These are phyloP conservation scores for Tribolium madens DNA, from an alignment of 1,140 invertebrate species.

Conservation along the genomic window DNA sequence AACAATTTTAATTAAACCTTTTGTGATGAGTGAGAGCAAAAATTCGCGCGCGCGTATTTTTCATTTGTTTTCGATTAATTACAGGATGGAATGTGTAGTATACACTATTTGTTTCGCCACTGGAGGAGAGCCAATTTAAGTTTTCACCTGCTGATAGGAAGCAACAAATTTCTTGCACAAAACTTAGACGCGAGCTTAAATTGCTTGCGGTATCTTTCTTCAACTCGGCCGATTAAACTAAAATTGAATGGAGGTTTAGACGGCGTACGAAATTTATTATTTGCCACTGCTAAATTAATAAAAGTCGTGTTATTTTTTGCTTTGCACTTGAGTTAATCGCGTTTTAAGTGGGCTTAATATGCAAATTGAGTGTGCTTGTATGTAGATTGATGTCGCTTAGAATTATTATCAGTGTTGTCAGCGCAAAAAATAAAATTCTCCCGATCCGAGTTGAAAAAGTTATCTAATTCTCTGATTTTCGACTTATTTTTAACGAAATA, in stretches of 20 bases:
- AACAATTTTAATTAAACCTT: constrained; percentile 37
- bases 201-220: constrained; percentile 26
- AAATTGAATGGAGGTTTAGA: constrained; percentile 31
- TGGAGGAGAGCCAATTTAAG: constrained; percentile 1
- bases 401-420: constrained; percentile 24
- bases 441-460: no score
- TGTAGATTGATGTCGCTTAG: constrained; percentile 29
- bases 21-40: not conserved
- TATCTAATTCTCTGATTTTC: no score
- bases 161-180: constrained; percentile 19
- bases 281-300: not conserved
- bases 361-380: constrained; percentile 24
- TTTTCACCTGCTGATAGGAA: constrained; percentile 20
- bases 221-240: constrained; percentile 29
- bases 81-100: no score
- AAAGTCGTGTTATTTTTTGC: not conserved
- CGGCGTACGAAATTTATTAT: constrained; percentile 1
- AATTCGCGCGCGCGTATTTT: not conserved
- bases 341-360: constrained; percentile 29
- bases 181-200: constrained; percentile 14
- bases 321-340: not conserved
- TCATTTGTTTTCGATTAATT: constrained; percentile 15
- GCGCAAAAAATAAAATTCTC: not conserved
- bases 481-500: no score
- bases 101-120: not conserved